These are phyloP conservation scores for Platycnemis pennipes DNA, from an alignment of 2,888 invertebrate genomes.

Conservation along the genomic window DNA sequence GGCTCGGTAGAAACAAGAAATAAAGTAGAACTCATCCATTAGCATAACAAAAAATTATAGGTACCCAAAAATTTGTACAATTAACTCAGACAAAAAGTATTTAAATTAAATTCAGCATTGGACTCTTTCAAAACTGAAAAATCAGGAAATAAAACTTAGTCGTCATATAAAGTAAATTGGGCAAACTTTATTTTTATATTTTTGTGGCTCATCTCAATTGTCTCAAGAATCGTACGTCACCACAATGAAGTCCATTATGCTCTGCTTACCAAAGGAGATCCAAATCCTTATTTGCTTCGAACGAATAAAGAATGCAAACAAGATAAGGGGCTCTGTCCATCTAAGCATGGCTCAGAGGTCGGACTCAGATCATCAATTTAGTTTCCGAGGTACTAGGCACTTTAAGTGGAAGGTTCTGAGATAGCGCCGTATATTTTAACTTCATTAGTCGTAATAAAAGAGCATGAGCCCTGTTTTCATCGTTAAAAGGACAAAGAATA, in stretches of 20 bases:
- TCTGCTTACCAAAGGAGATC: not conserved
- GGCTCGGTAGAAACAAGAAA: not conserved
- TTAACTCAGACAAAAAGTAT: too few species aligned
- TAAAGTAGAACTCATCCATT: too few species aligned
- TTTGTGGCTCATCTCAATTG: not conserved
- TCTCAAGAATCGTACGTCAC: not conserved
- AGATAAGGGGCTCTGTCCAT: not conserved
- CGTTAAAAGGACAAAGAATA: not conserved
- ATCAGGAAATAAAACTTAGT: too few species aligned
- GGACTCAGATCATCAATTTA: not conserved
- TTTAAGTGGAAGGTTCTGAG: not conserved
- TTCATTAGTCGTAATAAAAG: not conserved
- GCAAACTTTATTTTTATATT: not conserved
- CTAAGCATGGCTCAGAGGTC: not conserved
- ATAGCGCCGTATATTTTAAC: not conserved
- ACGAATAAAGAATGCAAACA: not conserved
- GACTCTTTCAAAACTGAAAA: too few species aligned
- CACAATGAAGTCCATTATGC: not conserved
- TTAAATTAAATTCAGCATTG: too few species aligned
- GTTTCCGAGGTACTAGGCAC: not conserved
- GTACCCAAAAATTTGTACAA: too few species aligned
- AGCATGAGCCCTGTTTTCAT: not conserved
- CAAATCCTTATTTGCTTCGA: conserved; percentile 7
- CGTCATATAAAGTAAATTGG: too few species aligned
- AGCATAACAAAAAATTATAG: too few species aligned